Percentiles rank a stretch among this genome's conserved stretches.
Conservation (phyloP, 2,113 vertebrate genomes). For the Grammomys dolichurus region DNA sequence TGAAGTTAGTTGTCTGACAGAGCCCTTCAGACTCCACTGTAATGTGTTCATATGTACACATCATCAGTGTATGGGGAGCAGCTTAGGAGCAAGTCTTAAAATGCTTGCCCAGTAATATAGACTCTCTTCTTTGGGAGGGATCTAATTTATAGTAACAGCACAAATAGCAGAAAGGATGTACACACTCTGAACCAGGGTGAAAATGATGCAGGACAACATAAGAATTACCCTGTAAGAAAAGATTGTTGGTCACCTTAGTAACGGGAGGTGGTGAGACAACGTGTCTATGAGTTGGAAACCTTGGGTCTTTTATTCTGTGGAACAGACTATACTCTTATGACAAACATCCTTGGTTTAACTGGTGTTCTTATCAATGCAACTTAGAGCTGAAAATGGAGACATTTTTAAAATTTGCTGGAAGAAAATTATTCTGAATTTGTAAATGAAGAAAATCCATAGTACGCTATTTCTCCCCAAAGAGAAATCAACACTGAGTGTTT, state of each 20-base stretch:
- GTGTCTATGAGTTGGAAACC: background rate
- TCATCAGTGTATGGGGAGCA: background rate
- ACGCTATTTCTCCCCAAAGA: conserved; percentile 34
- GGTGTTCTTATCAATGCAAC: background rate
- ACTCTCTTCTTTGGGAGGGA: background rate
- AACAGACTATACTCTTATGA: conserved; percentile 48
- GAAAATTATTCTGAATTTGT: conserved; percentile 20
- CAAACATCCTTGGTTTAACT: conserved; percentile 20
- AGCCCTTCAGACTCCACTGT: background rate
- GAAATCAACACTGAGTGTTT: background rate
- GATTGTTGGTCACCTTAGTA: background rate
- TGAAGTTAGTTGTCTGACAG: background rate
- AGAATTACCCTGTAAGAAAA: background rate
- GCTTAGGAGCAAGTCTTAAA: background rate
- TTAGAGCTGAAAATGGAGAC: background rate
- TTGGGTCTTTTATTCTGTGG: conserved; percentile 7
- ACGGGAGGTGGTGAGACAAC: background rate
- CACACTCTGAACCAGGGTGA: background rate
- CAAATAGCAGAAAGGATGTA: background rate
- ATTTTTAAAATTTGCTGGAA: background rate
- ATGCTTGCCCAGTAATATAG: background rate
- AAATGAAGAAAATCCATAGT: background rate
- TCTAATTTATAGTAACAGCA: background rate
- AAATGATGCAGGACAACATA: background rate
- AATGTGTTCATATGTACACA: background rate